Conservation (phyloP, 2,888 invertebrate genomes). For the Chrysolina oricalcia region DNA sequence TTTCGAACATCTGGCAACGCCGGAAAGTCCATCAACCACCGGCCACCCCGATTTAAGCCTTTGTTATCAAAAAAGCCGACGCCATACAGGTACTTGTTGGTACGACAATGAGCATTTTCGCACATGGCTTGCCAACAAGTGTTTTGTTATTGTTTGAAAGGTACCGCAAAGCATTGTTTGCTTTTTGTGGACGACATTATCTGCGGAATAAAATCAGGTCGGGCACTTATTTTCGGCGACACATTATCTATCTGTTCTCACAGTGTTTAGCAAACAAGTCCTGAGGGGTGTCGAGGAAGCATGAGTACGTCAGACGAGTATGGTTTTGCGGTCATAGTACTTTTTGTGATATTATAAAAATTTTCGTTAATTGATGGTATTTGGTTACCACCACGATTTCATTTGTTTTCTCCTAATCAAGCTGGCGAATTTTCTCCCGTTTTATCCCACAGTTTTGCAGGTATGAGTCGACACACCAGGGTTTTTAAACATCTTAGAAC, state of each 20-base stretch:
- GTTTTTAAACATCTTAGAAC: too few relatives aligned
- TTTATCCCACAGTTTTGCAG: too few relatives aligned
- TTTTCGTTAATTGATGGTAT: too few relatives aligned
- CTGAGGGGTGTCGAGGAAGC: neutral
- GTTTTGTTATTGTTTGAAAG: constrained; percentile 47
- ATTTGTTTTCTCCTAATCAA: too few relatives aligned
- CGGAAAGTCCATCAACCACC: constrained; percentile 16
- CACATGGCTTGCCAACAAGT: constrained; percentile 54
- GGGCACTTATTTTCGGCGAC: constrained; percentile 19
- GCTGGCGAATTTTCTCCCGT: too few relatives aligned
- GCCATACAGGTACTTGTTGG: constrained; percentile 45
- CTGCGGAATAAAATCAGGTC: constrained; percentile 42
- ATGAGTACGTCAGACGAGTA: too few relatives aligned
- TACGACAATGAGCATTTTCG: constrained; percentile 48
- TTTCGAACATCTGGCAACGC: neutral
- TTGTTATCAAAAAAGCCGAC: constrained; percentile 52
- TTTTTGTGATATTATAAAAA: too few relatives aligned
- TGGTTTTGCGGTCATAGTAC: too few relatives aligned
- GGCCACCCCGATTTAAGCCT: constrained; percentile 57
- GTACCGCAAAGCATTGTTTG: constrained; percentile 55
- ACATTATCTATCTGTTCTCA: constrained; percentile 13
- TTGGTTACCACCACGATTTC: too few relatives aligned
- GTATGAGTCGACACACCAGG: too few relatives aligned
- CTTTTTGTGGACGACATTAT: constrained; percentile 36
- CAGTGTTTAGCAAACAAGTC: constrained; percentile 13